A percentile compares a stretch with the other conserved stretches of the same genome.
phyloP scores from a whole-genome alignment of 2,888 invertebrate species.

The Tipula vernalis region DNA sequence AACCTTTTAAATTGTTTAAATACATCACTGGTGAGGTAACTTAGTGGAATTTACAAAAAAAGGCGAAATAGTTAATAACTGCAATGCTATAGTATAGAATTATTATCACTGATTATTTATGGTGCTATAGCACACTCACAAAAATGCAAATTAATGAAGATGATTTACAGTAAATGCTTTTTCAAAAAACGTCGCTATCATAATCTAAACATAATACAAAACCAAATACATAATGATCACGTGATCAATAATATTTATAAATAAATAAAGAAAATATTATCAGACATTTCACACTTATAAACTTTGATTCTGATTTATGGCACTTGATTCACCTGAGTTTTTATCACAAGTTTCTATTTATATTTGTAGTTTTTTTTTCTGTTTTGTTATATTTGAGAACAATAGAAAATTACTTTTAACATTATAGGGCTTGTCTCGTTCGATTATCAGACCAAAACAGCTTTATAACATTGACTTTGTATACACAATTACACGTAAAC shows the following conservation, averaged over 20 bases:
- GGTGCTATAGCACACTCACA: neutral
- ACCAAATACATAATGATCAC: neutral
- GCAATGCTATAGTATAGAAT: too few species aligned
- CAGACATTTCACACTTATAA: neutral
- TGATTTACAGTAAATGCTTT: neutral
- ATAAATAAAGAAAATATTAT: neutral
- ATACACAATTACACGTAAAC: neutral
- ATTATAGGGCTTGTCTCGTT: neutral
- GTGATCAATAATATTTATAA: neutral
- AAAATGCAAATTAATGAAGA: neutral
- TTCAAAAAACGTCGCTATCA: neutral
- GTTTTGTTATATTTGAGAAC: neutral
- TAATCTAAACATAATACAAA: neutral
- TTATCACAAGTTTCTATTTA: neutral
- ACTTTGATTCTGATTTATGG: neutral
- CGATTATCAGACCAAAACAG: neutral
- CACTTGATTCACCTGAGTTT: neutral
- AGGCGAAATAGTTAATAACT: too few species aligned
- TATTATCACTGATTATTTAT: too few species aligned
- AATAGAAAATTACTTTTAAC: neutral
- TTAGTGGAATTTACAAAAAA: too few species aligned
- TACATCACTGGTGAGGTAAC: too few species aligned
- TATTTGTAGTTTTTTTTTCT: neutral
- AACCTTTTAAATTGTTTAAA: too few species aligned
- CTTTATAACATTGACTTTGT: neutral